These are phyloP conservation scores for Phaedon cochleariae DNA, from an alignment of 2,888 invertebrate genomes.

Conservation along the genomic window DNA sequence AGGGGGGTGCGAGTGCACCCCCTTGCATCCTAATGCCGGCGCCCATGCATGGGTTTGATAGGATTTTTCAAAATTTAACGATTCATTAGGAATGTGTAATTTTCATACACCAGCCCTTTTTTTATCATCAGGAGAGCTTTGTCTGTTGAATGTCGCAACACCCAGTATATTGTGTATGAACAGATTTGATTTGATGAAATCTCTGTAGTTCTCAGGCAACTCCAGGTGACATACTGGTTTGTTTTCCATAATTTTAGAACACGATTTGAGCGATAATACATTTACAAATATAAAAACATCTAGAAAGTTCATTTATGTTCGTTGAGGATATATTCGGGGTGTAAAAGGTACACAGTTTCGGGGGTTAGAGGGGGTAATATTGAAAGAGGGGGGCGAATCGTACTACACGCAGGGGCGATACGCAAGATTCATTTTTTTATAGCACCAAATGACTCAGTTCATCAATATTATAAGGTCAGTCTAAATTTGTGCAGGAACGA, in stretches of 20 bases:
- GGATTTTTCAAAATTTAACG: too few relatives aligned
- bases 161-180: too few relatives aligned
- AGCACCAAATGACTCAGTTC: constrained; percentile 31
- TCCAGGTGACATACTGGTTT: neutral
- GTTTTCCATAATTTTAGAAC: constrained; percentile 50
- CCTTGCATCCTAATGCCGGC: too few relatives aligned
- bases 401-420: constrained; percentile 19
- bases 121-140: too few relatives aligned
- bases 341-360: constrained; percentile 11
- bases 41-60: too few relatives aligned
- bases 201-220: neutral
- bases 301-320: constrained; percentile 47
- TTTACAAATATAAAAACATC: constrained; percentile 61
- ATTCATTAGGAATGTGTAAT: too few relatives aligned
- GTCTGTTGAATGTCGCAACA: too few relatives aligned
- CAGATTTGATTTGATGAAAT: neutral
- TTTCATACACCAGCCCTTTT: too few relatives aligned
- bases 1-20: too few relatives aligned
- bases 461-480: constrained; percentile 26
- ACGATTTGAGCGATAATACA: constrained; percentile 61
- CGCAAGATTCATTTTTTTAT: constrained; percentile 26
- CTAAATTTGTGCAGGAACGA: constrained; percentile 14
- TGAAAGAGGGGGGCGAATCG: neutral
- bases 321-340: constrained; percentile 24
- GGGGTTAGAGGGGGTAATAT: neutral